phyloP scores from a whole-genome alignment of 2,113 vertebrate genomes.

The Herpailurus yagouaroundi region DNA sequence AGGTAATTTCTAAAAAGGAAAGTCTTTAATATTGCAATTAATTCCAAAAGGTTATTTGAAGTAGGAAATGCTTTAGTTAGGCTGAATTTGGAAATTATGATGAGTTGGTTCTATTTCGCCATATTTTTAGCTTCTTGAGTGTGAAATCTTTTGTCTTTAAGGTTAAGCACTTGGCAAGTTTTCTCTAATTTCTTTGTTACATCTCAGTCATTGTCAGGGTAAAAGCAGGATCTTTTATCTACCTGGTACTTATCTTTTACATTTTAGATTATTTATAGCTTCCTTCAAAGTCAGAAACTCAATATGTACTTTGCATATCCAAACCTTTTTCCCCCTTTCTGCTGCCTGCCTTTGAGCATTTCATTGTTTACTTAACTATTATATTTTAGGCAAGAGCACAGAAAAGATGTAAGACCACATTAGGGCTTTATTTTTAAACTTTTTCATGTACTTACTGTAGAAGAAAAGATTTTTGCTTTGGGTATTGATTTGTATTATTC shows the following conservation, averaged over 20 bases:
- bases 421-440: not conserved
- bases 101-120: conserved; percentile 26
- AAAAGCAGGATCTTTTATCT: conserved; percentile 55
- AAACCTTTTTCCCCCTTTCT: not conserved
- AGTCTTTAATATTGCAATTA: conserved; percentile 35
- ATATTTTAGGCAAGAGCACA: conserved; percentile 33
- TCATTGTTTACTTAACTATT: conserved; percentile 33
- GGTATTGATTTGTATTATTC: conserved; percentile 51
- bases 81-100: conserved; percentile 54
- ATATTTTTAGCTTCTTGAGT: conserved; percentile 57
- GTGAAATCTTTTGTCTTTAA: conserved; percentile 61
- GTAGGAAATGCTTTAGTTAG: conserved; percentile 40
- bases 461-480: conserved; percentile 29
- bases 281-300: conserved; percentile 56
- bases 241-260: conserved; percentile 42
- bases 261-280: conserved; percentile 72
- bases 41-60: conserved; percentile 64
- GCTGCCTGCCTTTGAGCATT: conserved; percentile 6
- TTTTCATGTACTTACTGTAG: not conserved
- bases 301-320: conserved; percentile 50
- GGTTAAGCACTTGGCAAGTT: conserved; percentile 55
- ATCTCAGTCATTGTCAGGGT: conserved; percentile 63
- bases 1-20: conserved; percentile 18
- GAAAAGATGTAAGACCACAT: not conserved
- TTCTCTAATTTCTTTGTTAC: conserved; percentile 60